A percentile compares a stretch with the other conserved stretches of the same genome.
phyloP scores from a whole-genome alignment of 2,888 invertebrate species.

The Tipula helvola region DNA sequence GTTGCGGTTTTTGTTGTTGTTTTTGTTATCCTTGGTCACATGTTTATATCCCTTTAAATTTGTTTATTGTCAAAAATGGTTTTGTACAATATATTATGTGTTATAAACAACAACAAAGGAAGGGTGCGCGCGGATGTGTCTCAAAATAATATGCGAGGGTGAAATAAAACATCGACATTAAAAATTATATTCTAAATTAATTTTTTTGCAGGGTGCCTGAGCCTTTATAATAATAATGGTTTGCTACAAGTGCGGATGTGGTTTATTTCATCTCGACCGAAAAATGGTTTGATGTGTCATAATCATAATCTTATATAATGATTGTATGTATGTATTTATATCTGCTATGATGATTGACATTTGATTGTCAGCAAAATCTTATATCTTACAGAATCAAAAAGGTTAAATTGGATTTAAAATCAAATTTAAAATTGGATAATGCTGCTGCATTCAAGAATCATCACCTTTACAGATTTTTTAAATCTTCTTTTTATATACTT shows the following conservation, averaged over 20 bases:
- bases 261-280: not conserved
- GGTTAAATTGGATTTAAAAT: not conserved
- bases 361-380: not conserved
- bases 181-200: not conserved
- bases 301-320: not conserved
- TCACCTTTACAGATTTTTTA: not conserved
- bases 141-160: not conserved
- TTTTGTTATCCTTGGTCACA: not conserved
- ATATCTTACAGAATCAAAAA: not conserved
- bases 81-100: no score
- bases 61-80: not conserved
- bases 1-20: not conserved
- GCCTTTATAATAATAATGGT: not conserved
- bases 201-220: not conserved
- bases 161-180: not conserved
- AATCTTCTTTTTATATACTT: not conserved
- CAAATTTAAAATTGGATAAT: not conserved
- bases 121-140: not conserved
- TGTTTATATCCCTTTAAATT: constrained; percentile 6
- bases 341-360: not conserved
- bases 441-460: not conserved
- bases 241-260: not conserved
- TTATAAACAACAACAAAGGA: not conserved
- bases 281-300: constrained; percentile 4
- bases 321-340: not conserved